Conservation (phyloP, 2,113 vertebrate genomes). For the Entomyzon cyanotis region DNA sequence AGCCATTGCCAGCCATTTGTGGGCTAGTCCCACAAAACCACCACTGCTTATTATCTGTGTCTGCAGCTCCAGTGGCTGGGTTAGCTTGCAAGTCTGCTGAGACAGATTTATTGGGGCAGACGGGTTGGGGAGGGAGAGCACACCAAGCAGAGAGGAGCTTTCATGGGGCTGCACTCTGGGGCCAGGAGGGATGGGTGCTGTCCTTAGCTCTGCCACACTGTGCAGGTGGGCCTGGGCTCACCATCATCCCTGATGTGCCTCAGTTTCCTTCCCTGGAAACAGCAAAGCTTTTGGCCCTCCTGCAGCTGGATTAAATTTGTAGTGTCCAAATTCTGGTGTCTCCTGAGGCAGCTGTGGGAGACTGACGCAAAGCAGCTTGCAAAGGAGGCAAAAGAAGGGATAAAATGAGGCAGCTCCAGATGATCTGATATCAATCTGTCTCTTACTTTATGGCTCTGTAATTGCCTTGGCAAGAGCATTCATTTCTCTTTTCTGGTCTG, state of each 20-base stretch:
- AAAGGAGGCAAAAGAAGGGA: constrained; percentile 34
- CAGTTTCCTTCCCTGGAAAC: neutral
- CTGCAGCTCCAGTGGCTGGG: constrained; percentile 22
- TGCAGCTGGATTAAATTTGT: neutral
- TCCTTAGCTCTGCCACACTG: neutral
- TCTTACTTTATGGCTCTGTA: constrained; percentile 44
- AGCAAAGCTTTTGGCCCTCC: neutral
- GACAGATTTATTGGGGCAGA: neutral
- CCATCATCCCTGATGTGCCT: neutral
- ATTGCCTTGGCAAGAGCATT: constrained; percentile 54
- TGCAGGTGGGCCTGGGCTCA: neutral
- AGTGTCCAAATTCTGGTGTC: neutral
- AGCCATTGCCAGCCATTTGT: constrained; percentile 72
- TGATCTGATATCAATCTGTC: constrained; percentile 43
- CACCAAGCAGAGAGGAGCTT: neutral
- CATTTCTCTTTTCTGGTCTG: constrained; percentile 58
- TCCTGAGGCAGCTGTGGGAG: neutral
- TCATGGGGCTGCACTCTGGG: neutral
- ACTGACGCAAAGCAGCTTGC: neutral
- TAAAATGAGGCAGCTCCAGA: constrained; percentile 12
- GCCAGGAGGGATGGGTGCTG: neutral
- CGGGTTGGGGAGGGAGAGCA: neutral
- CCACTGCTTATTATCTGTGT: constrained; percentile 44
- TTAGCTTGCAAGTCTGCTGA: neutral
- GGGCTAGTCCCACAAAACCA: constrained; percentile 75